Conservation (phyloP, 2,797 vertebrate species). For the Sylvilagus floridanus region DNA sequence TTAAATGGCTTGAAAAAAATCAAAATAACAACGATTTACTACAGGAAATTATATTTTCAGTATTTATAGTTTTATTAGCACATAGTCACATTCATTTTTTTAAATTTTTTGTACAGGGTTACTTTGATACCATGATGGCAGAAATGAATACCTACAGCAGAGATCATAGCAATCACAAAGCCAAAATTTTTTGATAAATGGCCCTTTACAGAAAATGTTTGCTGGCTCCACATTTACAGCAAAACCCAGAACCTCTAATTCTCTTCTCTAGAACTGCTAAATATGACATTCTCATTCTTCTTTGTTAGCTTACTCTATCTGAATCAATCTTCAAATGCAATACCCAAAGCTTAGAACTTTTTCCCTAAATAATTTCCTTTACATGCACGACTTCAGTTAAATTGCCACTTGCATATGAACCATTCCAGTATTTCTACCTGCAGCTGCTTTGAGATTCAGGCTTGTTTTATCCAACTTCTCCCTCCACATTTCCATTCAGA, state of each 20-base stretch:
- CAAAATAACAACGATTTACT: slow-evolving; percentile 20
- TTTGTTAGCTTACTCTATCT: slow-evolving; percentile 47
- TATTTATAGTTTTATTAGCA: slow-evolving; percentile 50
- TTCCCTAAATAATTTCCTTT: neutral
- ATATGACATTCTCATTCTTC: neutral
- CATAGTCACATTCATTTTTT: neutral
- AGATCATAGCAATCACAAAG: neutral
- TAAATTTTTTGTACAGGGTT: neutral
- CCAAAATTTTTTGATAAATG: slow-evolving; percentile 45
- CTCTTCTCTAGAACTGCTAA: slow-evolving; percentile 7
- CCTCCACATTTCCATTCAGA: slow-evolving; percentile 38
- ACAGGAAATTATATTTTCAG: slow-evolving; percentile 6
- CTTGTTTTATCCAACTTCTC: neutral
- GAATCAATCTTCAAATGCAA: slow-evolving; percentile 5
- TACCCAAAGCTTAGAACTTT: slow-evolving; percentile 23
- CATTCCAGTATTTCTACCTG: slow-evolving; percentile 42
- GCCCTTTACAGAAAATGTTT: slow-evolving; percentile 30
- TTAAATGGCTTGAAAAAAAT: neutral
- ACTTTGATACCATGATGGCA: neutral
- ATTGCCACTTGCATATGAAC: slow-evolving; percentile 11
- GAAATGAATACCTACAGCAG: neutral
- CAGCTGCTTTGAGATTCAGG: slow-evolving; percentile 28
- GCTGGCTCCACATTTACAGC: too few relatives aligned
- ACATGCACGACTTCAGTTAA: neutral
- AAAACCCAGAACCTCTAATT: neutral